Base-by-base conservation (phyloP, 2,888 invertebrate species). In the Theristus sp. region DNA sequence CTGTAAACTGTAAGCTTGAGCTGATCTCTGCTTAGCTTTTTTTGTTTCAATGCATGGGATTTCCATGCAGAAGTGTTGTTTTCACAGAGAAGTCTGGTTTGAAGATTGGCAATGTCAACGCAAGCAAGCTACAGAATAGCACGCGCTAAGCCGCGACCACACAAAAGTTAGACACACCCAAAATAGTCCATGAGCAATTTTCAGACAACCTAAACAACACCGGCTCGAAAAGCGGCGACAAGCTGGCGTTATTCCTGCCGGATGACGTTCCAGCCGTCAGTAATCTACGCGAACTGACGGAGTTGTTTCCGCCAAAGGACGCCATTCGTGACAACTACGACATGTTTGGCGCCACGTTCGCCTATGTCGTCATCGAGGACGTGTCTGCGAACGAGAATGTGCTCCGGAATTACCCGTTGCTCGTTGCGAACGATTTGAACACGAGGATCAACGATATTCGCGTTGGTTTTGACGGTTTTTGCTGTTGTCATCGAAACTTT, bases 241-340 rank as follows among this genome's bases (percentile, higher is more conserved):
- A 47, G 25, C 58, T 65, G 61, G 62, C 62, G 62, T 68, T 72
- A 56, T 71, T 71, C 60, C 66, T 71, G 25, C 71, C 71, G n/a
- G 71, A 71, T 57, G 65, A 69, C 38, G 68, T 70, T 65, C 62
- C 64, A 54, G 67, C 70, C 29, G 61, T 71, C 25, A 31, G 61
- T 10, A 65, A 71, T 56, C 31, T 30, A 24, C 30, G 62, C 54
- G 47, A 66, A 64, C 60, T 70, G 31, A 59, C 69, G 55, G 57
- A 60, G 47, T 55, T 71, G 28, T 71, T 71, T 52, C 71, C 71
- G 31, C 69, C 71, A 0, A 55, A 64, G 38, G 69, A 71, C 61
- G 64, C 69, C 25, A 66, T 70, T 52, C 58, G 71, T 20, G 71
- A 71, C 62, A 67, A 66, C 30, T 71, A 71, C 61, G 68, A 68